Base-by-base conservation (phyloP, 1,140 invertebrate genomes). In the Drosophila orena region DNA sequence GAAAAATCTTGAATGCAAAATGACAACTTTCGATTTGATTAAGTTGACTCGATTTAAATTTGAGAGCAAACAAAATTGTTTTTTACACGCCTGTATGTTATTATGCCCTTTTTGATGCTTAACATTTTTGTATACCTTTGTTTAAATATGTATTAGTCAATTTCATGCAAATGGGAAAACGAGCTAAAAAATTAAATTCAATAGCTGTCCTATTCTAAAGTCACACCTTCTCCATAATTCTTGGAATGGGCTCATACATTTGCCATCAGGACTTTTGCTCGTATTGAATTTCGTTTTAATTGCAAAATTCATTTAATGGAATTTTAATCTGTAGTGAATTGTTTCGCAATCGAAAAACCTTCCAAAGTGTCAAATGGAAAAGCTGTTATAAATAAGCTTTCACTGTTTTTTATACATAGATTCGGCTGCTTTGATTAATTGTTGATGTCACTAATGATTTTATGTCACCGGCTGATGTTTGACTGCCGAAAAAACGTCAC, bases 1-100 rank as follows among this genome's bases (percentile, higher is more conserved):
- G 24, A 20, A 10, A 56, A 42, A 55, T 42, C 46, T 47, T 54
- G 46, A 77, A 49, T 66, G 59, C 43, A 61, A 17, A 38, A 17
- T 40, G 35, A 24, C 27, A 11, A 24, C 35, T 43, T 15, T 20
- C 17, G 37, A 42, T 65, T 50, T 50, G 24, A 64, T 62, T 38
- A 62, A 40, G 17, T 43, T 49, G 20, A 62, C 59, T 22, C 3
- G 14, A 42, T 11, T 59, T 62, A 11, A 22, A 43, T 24, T 60
- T 58, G 12, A 4, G 35, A 35, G 11, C n/a, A 12, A 14, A 2
- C 12, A 14, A 35, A 4, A 17, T 44, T 27, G n/a, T 59, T 52
- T 35, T 83, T 6, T n/a, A n/a, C 44, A 27, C n/a, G 6, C 8
- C 22, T 6, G 7, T 2, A 4, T 7, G 8, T n/a, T 27, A 27